Evolutionary conservation across 2,888 invertebrate species (phyloP).

Genomic region (Rhabditoides inermis): DNA sequence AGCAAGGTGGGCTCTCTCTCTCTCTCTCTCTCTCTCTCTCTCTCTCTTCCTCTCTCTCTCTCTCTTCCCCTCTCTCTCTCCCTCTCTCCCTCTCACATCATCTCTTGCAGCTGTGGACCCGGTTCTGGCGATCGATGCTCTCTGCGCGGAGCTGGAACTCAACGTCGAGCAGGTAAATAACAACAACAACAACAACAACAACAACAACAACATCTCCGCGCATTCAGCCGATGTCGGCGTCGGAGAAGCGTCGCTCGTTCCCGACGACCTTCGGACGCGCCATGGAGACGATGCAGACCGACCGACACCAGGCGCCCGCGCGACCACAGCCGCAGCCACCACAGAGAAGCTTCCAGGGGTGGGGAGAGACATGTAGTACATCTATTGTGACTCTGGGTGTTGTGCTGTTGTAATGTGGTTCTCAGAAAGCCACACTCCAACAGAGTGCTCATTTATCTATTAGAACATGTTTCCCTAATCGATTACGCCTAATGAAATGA

Average conservation of each 20-base stretch:
- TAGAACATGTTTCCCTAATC: too few relatives aligned
- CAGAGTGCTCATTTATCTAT: too few relatives aligned
- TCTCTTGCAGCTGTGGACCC: constrained; percentile 22
- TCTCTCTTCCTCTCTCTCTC: neutral
- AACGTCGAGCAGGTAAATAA: constrained; percentile 42
- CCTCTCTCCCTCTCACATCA: neutral
- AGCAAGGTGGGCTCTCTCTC: neutral
- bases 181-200: constrained; percentile 20
- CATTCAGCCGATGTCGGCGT: constrained; percentile 9
- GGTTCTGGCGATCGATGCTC: constrained; percentile 41
- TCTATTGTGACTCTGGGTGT: neutral
- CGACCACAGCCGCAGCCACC: constrained; percentile 11
- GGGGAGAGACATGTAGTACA: neutral
- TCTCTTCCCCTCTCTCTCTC: constrained; percentile 1
- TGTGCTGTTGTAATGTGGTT: neutral
- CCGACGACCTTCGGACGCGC: constrained; percentile 14
- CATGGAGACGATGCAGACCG: neutral
- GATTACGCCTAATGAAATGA: too few relatives aligned
- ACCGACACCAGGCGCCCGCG: constrained; percentile 2
- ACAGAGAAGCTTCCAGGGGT: constrained; percentile 12
- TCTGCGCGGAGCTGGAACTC: constrained; percentile 48
- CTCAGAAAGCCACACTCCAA: neutral
- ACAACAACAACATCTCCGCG: too few relatives aligned
- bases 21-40: neutral
- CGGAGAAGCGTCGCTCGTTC: constrained; percentile 35